phyloP scores from a whole-genome alignment of 1,140 invertebrate species.

The Notospermus geniculatus region DNA sequence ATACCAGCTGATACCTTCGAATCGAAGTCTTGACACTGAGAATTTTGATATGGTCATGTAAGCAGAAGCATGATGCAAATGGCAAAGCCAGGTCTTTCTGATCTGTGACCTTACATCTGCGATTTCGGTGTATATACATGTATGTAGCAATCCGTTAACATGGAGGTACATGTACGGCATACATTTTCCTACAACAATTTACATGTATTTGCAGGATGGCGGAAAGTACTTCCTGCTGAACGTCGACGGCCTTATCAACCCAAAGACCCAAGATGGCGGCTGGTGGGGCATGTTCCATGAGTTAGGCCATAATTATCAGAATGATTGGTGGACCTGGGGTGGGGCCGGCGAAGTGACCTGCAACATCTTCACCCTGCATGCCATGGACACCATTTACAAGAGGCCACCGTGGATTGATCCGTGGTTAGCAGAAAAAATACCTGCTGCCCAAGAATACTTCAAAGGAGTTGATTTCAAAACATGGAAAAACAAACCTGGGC shows the following conservation, averaged over 20 bases:
- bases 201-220: too few species aligned
- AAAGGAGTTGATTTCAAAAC: constrained; percentile 25
- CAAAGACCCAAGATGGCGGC: constrained; percentile 17
- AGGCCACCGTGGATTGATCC: constrained; percentile 23
- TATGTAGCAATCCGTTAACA: too few species aligned
- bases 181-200: too few species aligned
- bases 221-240: constrained; percentile 13
- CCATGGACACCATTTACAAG: constrained; percentile 24
- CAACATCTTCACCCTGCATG: constrained; percentile 34
- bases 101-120: too few species aligned
- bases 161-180: too few species aligned
- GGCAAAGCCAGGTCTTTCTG: too few species aligned
- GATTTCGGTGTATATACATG: too few species aligned
- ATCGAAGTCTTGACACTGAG: too few species aligned
- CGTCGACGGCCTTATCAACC: constrained; percentile 21
- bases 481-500: background rate
- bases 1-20: too few species aligned
- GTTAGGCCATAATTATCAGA: constrained; percentile 34
- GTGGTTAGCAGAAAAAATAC: constrained; percentile 16
- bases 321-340: constrained; percentile 24
- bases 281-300: constrained; percentile 34
- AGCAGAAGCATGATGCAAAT: too few species aligned
- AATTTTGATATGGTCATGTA: too few species aligned
- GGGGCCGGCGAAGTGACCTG: constrained; percentile 30
- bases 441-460: constrained; percentile 15